Evolutionary conservation across 2,888 invertebrate species (phyloP).

Genomic region (Brenthis daphne): DNA sequence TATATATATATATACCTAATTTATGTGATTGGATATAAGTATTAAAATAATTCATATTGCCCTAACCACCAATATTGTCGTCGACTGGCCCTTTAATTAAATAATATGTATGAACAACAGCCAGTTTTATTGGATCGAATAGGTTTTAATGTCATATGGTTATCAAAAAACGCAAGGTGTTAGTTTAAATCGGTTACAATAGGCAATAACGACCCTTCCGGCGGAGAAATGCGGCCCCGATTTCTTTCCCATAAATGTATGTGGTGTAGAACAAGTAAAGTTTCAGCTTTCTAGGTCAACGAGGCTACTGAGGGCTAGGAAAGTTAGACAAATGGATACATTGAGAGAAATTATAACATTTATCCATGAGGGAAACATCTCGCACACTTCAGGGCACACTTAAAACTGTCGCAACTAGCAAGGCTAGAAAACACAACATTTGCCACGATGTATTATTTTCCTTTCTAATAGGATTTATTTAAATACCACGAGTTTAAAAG

Average conservation of each 20-base stretch:
- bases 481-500: background rate
- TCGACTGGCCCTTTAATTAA: too few relatives aligned
- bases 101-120: too few relatives aligned
- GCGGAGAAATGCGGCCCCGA: constrained; percentile 45
- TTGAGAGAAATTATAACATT: constrained; percentile 36
- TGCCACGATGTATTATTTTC: constrained; percentile 11
- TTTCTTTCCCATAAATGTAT: constrained; percentile 49
- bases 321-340: constrained; percentile 38
- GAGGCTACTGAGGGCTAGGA: constrained; percentile 40
- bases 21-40: too few relatives aligned
- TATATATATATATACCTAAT: too few relatives aligned
- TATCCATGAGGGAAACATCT: constrained; percentile 16
- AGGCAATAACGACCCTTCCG: constrained; percentile 45
- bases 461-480: constrained; percentile 10
- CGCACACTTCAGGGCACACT: constrained; percentile 18
- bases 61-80: too few relatives aligned
- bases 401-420: constrained; percentile 4
- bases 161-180: constrained; percentile 10
- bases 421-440: constrained; percentile 7
- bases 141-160: background rate
- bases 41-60: too few relatives aligned
- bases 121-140: background rate
- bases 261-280: constrained; percentile 43
- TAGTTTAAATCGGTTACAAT: constrained; percentile 39
- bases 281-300: constrained; percentile 47